A percentile compares a stretch with the other conserved stretches of the same genome.
These are phyloP conservation scores for Naso thynnoides DNA, from an alignment of 2,797 vertebrate species.

Conservation along the genomic window DNA sequence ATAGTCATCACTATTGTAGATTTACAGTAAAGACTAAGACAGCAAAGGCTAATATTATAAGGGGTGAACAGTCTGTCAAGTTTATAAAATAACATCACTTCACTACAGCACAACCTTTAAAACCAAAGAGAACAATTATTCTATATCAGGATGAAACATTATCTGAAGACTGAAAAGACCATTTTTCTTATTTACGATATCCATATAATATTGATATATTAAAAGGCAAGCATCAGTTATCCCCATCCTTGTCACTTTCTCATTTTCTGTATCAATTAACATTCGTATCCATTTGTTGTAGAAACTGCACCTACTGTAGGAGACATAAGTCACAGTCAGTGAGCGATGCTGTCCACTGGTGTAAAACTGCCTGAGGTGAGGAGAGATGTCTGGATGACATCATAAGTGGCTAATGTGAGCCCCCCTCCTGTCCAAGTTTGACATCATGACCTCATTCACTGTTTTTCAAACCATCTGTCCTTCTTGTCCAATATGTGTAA, in stretches of 20 bases:
- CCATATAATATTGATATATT: too few species aligned
- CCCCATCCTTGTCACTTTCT: not conserved
- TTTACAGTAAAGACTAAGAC: too few species aligned
- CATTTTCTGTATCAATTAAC: not conserved
- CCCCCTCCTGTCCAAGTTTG: not conserved
- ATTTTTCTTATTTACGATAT: too few species aligned
- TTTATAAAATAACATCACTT: too few species aligned
- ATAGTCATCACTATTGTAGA: too few species aligned
- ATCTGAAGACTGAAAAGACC: too few species aligned
- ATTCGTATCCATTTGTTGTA: not conserved
- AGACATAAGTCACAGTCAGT: not conserved
- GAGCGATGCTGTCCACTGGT: not conserved
- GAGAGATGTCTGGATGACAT: not conserved
- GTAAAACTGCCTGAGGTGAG: not conserved
- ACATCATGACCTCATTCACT: not conserved
- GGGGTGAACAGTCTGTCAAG: too few species aligned
- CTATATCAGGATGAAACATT: too few species aligned
- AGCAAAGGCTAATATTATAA: too few species aligned
- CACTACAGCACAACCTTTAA: not conserved
- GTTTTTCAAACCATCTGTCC: not conserved
- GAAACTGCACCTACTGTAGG: not conserved
- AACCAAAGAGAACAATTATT: too few species aligned
- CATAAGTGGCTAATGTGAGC: not conserved
- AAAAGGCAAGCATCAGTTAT: not conserved
- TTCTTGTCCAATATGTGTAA: not conserved